Evolutionary conservation across 2,888 invertebrate genomes (phyloP).

Genomic region (Conchocele bisecta): DNA sequence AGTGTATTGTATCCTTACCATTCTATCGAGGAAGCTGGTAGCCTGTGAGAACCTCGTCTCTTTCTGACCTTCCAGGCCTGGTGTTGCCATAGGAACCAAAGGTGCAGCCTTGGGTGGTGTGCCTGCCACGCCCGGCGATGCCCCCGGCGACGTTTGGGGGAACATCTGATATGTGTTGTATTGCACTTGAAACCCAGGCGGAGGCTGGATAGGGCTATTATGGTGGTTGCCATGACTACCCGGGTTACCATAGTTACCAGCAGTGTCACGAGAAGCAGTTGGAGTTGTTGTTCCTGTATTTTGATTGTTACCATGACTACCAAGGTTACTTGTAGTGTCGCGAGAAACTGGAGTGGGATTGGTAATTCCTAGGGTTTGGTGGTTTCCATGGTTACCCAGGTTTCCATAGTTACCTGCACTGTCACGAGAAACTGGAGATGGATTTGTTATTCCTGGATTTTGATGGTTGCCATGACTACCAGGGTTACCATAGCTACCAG

Average conservation of each 20-base stretch:
- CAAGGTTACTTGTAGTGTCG: too few relatives aligned
- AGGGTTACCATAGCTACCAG: too few relatives aligned
- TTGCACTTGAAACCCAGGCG: constrained; percentile 46
- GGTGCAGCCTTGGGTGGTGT: too few relatives aligned
- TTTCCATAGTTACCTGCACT: too few relatives aligned
- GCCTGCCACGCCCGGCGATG: neutral
- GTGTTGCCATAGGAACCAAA: neutral
- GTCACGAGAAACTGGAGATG: too few relatives aligned
- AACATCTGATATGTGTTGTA: constrained; percentile 47
- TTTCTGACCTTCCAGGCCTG: neutral
- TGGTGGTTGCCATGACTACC: constrained; percentile 29
- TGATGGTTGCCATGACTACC: too few relatives aligned
- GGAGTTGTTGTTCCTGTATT: neutral
- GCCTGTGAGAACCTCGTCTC: constrained; percentile 29
- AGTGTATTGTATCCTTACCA: constrained; percentile 49
- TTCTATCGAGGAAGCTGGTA: constrained; percentile 45
- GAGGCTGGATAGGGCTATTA: constrained; percentile 17
- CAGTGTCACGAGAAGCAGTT: neutral
- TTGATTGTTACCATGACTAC: too few relatives aligned
- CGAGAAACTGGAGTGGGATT: too few relatives aligned
- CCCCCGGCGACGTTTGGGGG: constrained; percentile 5
- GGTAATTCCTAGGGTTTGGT: too few relatives aligned
- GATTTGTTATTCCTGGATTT: too few relatives aligned
- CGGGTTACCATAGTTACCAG: neutral
- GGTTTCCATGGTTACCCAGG: too few relatives aligned